Base-by-base conservation (phyloP, 2,888 invertebrate species). In the Netelia fuscicornis region DNA sequence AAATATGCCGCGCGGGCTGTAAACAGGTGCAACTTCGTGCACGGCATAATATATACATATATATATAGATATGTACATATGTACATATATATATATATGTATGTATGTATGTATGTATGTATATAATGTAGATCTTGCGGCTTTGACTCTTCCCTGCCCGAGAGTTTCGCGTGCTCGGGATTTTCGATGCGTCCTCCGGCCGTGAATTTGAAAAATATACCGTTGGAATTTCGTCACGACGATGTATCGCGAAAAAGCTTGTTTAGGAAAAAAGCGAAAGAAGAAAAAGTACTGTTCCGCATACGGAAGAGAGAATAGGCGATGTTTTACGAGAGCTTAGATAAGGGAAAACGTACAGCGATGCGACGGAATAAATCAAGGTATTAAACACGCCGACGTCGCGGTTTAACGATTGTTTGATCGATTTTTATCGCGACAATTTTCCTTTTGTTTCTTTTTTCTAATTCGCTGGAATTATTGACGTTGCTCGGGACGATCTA, bases 1-100 rank as follows among this genome's bases (percentile, higher is more conserved):
- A 81, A 76, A 76, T 70, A 65, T 58, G 44, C 67, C 30, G 25
- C 25, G 3, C n/a, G 56, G 11, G 67, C 48, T 44, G 30, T 48
- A 74, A 74, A 74, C 65, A 74, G 42, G 23, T 64, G 37, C 42
- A 64, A 10, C n/a, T 70, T 64, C 25, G 11, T 20, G 20, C 65
- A 64, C 13, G 10, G 44, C 60, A 20, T 8, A 6, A 13, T 72
- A 17, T 44, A 11, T 48, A 10, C 20, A 23, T 42, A 30, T 30
- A 48, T 48, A 52, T n/a, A 20, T 20, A 20, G 1, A 20, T 56
- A 20, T 20, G 1, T 20, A 20, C 1, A 20, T 20, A 20, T 20
- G 1, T 20, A 58, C 17, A 23, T 42, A 30, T 30, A 48, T 48
- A 52, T n/a, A 20, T 20, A 1, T 20, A 20, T 20, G 1, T 20